Base-by-base conservation (phyloP, 64 coral and sea anemone species). In the Cladopsammia gracilis region DNA sequence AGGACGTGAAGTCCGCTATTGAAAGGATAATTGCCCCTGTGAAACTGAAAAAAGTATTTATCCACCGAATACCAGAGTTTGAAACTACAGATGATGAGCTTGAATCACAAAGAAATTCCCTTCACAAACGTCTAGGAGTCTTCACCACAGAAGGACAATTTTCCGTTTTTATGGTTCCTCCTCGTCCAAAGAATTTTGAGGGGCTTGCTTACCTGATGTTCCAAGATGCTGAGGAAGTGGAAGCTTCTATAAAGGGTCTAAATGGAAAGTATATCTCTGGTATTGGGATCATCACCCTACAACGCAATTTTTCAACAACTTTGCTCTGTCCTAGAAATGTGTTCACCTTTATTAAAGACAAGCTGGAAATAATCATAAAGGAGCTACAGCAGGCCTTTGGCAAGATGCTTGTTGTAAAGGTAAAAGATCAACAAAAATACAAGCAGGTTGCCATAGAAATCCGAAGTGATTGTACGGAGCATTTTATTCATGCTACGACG, bases 1-100 rank as follows among this genome's bases (percentile, higher is more conserved):
- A 93, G 64, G 73, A 87, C 16, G 84, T 93, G 3, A 93, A 53
- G 43, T n/a, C 19, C 48, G 82, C 91, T 46, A 22, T 93, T 13
- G 91, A 93, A 51, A 3, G 10, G 18, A 48, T 16, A 6, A 3
- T 87, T 3, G 60, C 82, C 6, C 11, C 44, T 20, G 58, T 88
- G 5, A 18, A 20, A 8, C 12, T 77, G 25, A 75, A 57, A 14
- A 52, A 70, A 11, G 62, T 64, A 45, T 78, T 77, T 23, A 78
- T 93, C 71, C 82, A 87, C 6, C 75, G 75, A 83, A 76, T 45
- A 45, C 46, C 20, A 78, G 71, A 53, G 26, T 76, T 76, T 73
- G 72, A 76, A 70, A 93, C 70, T 7, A 62, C 12, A 3, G 58
- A 62, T 70, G 61, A 86, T 0, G 10, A 7, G 7, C 25, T 72